Conservation (phyloP, 2,113 vertebrate species). For the Alosa alosa region DNA sequence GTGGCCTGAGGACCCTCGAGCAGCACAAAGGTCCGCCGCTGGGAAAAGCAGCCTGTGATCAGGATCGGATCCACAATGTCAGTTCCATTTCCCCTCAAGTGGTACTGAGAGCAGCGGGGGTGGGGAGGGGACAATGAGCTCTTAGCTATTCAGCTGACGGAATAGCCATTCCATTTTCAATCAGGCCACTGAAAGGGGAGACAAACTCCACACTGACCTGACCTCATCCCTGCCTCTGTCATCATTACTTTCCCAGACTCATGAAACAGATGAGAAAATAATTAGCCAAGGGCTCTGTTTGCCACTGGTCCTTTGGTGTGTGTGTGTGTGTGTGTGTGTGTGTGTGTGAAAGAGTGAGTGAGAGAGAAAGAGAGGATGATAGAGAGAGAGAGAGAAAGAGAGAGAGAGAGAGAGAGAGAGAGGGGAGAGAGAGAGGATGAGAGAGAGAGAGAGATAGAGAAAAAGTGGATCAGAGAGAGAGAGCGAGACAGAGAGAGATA, state of each 20-base stretch:
- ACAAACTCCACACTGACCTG: background rate
- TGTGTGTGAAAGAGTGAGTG: background rate
- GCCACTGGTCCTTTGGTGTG: background rate
- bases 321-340: background rate
- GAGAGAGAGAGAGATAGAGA: background rate
- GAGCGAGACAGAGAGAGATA: background rate
- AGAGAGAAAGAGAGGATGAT: background rate
- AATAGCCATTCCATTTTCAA: constrained; percentile 10
- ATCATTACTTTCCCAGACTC: constrained; percentile 13
- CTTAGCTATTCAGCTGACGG: background rate
- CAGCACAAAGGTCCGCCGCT: background rate
- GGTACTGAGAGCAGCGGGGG: background rate
- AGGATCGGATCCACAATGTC: background rate
- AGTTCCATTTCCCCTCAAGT: background rate
- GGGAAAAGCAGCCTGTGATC: background rate
- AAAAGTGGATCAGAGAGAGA: background rate
- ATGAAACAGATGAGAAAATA: background rate
- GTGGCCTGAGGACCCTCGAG: constrained; percentile 14
- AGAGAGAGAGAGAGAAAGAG: background rate
- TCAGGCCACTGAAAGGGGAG: background rate
- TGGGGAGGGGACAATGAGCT: background rate
- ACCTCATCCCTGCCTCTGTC: background rate
- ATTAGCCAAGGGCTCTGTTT: background rate
- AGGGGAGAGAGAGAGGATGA: background rate
- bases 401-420: background rate